Conservation (phyloP, 2,888 invertebrate genomes). For the Amorpha juglandis region DNA sequence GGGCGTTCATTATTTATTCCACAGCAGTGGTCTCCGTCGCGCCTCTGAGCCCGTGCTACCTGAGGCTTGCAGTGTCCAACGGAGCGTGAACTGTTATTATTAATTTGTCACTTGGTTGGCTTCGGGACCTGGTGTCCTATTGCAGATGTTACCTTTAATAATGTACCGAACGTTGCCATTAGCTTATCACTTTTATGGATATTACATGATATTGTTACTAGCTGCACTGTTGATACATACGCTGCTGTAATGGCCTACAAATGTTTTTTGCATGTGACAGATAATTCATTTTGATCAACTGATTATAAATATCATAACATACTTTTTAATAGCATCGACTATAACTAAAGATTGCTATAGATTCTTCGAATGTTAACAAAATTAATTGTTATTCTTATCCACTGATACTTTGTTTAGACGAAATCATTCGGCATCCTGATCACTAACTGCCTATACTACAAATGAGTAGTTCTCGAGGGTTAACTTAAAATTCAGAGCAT, state of each 20-base stretch:
- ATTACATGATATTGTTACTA: too few species aligned
- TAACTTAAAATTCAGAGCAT: not conserved
- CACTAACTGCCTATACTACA: not conserved
- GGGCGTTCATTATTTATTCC: slow-evolving; percentile 52
- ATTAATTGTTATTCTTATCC: too few species aligned
- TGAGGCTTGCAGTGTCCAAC: slow-evolving; percentile 41
- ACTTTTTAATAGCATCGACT: too few species aligned
- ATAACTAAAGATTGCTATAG: too few species aligned
- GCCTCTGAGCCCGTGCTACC: slow-evolving; percentile 34
- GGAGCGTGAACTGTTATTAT: slow-evolving; percentile 53
- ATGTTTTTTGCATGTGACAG: too few species aligned
- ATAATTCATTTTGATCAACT: too few species aligned
- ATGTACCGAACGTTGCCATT: not conserved
- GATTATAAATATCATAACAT: too few species aligned
- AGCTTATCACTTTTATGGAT: too few species aligned
- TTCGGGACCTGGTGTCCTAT: slow-evolving; percentile 21
- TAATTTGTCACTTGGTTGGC: slow-evolving; percentile 54
- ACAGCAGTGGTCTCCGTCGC: slow-evolving; percentile 46
- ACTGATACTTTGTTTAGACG: too few species aligned
- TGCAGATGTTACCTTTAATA: not conserved
- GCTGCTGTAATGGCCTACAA: too few species aligned
- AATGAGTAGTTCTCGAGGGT: not conserved
- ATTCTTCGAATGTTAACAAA: too few species aligned
- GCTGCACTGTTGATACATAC: too few species aligned
- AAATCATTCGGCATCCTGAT: not conserved